phyloP scores from a whole-genome alignment of 53 echinoderm and acorn worm species.

The Astropecten irregularis region DNA sequence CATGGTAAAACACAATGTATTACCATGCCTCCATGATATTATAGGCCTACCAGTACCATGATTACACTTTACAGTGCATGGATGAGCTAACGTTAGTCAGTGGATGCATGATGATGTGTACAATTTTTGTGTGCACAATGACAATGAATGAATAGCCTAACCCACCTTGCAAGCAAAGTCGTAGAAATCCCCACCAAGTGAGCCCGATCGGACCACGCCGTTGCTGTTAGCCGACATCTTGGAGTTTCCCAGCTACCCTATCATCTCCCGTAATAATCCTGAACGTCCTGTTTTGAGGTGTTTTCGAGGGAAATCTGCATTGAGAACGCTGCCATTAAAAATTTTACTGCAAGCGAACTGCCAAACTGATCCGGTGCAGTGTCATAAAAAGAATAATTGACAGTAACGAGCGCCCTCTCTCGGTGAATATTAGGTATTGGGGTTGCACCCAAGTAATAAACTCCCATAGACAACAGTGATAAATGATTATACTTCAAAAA shows the following conservation, averaged over 20 bases:
- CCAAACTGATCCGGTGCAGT: not conserved
- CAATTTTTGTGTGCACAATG: too few relatives aligned
- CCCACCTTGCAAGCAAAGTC: constrained; percentile 99
- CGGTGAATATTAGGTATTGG: not conserved
- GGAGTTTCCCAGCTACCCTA: constrained; percentile 18
- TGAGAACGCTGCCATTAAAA: not conserved
- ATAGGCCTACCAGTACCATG: too few relatives aligned
- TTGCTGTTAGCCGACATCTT: constrained; percentile 79
- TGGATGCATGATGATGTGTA: too few relatives aligned
- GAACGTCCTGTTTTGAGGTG: constrained; percentile 31
- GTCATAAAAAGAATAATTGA: not conserved
- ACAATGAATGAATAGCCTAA: too few relatives aligned
- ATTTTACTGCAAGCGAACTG: too few relatives aligned
- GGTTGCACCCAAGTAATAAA: too few relatives aligned
- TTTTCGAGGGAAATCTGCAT: constrained; percentile 52
- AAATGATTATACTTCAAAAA: too few relatives aligned
- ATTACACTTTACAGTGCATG: too few relatives aligned
- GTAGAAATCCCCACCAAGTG: constrained; percentile 92
- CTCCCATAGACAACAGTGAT: too few relatives aligned
- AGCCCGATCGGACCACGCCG: constrained; percentile 92
- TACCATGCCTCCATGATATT: too few relatives aligned
- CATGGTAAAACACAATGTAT: too few relatives aligned
- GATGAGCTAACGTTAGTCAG: too few relatives aligned
- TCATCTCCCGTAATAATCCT: constrained; percentile 56
- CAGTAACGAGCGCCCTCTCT: constrained; percentile 38